Base-by-base conservation (phyloP, 35 echinoderm and acorn worm species). In the Apostichopus japonicus region DNA sequence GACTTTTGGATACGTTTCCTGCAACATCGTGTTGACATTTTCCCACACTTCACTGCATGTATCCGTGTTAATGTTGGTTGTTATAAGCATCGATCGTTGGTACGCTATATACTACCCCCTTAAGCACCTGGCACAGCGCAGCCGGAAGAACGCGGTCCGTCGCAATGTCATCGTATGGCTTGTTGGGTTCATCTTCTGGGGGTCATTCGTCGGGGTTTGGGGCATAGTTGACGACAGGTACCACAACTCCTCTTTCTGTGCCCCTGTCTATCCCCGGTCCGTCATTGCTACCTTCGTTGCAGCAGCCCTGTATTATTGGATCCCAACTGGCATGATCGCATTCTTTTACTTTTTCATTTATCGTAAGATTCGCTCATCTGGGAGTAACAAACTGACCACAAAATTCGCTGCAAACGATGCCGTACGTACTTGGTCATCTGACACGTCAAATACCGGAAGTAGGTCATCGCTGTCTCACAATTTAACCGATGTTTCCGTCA, bases 291-390 rank as follows among this genome's bases (percentile, higher is more conserved):
- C 79, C 5, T 27, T 82, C 4, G 79, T 82, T 82, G 79, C 79
- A 25, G 33, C 79, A 8, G n/a, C 79, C 6, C 25, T 82, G 79
- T 82, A 52, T 25, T 82, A 82, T 19, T 82, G 79, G 79, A 52
- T 82, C 19, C 79, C 79, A 16, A 82, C 24, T 44, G n/a, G 8
- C 14, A 52, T 53, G 25, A 82, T 82, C 19, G 79, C 27, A 25
- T 16, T 82, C 79, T 82, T 82, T 6, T 82, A 82, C 10, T 27
- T 53, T 44, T 82, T 82, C 8, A 82, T 82, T 13, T 82, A 82
- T 55, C 79, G 79, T 33, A 82, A 82, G 54, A 82, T 82, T 55
- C 79, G 79, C 54, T 53, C 79, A 19, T 82, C 79, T 55, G 79
- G 79, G 13, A 19, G 79, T 53, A 54, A 25, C 5, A 53, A 82